Evolutionary conservation across 2,113 vertebrate species (phyloP).

Genomic region (Gallinago media): DNA sequence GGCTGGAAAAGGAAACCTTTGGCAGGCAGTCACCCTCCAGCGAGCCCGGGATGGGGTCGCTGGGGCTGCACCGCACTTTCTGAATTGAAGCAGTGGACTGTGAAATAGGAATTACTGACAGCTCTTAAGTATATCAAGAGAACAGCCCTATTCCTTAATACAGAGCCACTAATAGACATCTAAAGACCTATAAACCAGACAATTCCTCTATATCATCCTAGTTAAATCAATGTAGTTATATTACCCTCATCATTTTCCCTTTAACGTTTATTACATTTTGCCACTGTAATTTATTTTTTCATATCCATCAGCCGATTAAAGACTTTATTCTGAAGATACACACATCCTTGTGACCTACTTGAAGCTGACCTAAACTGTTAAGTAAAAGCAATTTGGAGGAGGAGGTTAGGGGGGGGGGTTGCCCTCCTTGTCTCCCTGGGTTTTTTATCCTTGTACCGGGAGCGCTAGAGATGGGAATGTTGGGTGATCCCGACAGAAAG

Average conservation of each 20-base stretch:
- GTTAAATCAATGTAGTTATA: constrained; percentile 90
- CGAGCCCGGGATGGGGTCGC: constrained; percentile 75
- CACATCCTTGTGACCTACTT: constrained; percentile 79
- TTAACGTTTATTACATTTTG: constrained; percentile 88
- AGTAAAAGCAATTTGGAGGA: constrained; percentile 50
- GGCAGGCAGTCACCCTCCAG: constrained; percentile 74
- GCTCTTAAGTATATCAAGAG: constrained; percentile 84
- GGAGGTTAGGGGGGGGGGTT: background rate
- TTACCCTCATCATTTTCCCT: constrained; percentile 88
- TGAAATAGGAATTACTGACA: constrained; percentile 88
- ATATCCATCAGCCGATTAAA: constrained; percentile 85
- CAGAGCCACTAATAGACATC: constrained; percentile 86
- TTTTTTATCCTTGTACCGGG: background rate
- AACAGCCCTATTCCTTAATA: constrained; percentile 83
- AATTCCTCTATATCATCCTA: constrained; percentile 87
- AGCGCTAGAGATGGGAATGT: background rate
- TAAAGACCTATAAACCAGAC: constrained; percentile 87
- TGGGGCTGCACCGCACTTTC: constrained; percentile 69
- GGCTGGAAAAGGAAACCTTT: constrained; percentile 14
- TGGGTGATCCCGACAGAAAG: accelerated
- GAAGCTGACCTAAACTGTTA: constrained; percentile 75
- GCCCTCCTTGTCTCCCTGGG: background rate
- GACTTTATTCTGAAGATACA: constrained; percentile 83
- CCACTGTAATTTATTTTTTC: constrained; percentile 85
- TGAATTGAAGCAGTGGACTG: constrained; percentile 81